phyloP scores from a whole-genome alignment of 2,113 vertebrate genomes.

The Thalassarche chlororhynchos region DNA sequence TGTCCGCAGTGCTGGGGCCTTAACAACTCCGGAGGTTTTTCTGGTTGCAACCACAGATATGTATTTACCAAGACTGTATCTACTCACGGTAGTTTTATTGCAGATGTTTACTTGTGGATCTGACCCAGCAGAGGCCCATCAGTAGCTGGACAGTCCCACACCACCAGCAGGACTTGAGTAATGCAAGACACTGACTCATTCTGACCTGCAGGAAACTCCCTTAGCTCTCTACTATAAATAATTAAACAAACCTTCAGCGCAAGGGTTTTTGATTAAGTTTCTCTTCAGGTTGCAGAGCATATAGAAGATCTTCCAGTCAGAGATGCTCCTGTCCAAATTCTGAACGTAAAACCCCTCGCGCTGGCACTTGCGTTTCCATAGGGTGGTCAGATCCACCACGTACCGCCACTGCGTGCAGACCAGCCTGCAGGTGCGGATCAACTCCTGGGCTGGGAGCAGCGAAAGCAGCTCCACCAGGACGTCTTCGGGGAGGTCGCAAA shows the following conservation, averaged over 20 bases:
- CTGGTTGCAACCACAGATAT: neutral
- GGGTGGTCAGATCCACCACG: constrained; percentile 71
- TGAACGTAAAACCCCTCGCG: constrained; percentile 42
- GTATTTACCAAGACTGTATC: neutral
- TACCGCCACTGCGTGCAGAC: constrained; percentile 76
- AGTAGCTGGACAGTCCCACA: neutral
- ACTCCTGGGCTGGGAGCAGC: constrained; percentile 64
- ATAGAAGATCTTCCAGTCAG: constrained; percentile 76
- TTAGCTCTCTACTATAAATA: neutral
- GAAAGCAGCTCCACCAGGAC: constrained; percentile 76
- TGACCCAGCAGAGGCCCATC: neutral
- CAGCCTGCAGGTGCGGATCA: constrained; percentile 61
- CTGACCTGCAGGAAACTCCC: neutral
- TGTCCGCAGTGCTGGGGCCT: neutral
- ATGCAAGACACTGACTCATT: neutral
- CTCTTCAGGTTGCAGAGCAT: constrained; percentile 57
- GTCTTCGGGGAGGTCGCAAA: constrained; percentile 67
- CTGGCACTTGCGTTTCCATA: constrained; percentile 80
- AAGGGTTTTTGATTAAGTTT: constrained; percentile 77
- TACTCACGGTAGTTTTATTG: fast-evolving
- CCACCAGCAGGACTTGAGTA: neutral
- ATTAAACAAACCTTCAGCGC: constrained; percentile 71
- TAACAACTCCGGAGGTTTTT: neutral
- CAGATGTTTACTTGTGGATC: neutral
- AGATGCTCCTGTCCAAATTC: constrained; percentile 26